Percentiles rank a stretch among this genome's conserved stretches.
Conservation (phyloP, 2,113 vertebrate genomes). For the Beaufortia kweichowensis region DNA sequence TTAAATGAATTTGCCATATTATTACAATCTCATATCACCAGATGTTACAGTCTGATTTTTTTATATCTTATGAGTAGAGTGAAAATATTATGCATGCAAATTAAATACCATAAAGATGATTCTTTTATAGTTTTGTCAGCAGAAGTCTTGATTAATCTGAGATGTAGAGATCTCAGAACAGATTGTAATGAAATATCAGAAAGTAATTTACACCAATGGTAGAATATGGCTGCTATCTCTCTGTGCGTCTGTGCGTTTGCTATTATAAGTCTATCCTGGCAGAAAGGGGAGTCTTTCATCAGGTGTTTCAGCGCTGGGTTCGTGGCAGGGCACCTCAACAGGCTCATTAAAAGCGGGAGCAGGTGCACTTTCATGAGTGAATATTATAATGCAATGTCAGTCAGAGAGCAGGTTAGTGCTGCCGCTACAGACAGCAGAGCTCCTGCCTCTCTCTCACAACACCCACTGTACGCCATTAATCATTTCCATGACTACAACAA, state of each 20-base stretch:
- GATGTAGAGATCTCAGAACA: conserved; percentile 45
- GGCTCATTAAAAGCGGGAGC: conserved; percentile 68
- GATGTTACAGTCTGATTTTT: neutral
- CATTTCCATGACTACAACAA: conserved; percentile 38
- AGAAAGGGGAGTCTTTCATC: conserved; percentile 51
- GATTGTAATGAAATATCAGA: conserved; percentile 63
- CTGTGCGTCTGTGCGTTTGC: conserved; percentile 44
- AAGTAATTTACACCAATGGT: conserved; percentile 50
- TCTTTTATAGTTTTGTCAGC: neutral
- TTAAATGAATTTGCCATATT: no score
- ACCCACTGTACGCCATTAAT: conserved; percentile 39
- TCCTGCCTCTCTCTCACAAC: conserved; percentile 22
- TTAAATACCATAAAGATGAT: conserved; percentile 3
- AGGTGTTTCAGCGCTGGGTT: conserved; percentile 54
- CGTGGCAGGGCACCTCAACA: conserved; percentile 55
- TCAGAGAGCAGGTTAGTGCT: conserved; percentile 52
- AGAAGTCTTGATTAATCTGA: conserved; percentile 42
- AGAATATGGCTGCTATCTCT: conserved; percentile 45
- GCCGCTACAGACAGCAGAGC: conserved; percentile 8
- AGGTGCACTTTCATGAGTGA: conserved; percentile 68
- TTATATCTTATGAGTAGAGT: neutral
- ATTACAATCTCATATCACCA: neutral
- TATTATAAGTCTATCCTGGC: conserved; percentile 51
- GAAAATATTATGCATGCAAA: neutral
- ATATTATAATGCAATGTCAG: conserved; percentile 62